Evolutionary conservation across 1,140 invertebrate species (phyloP).

Genomic region (Argopecten irradians): DNA sequence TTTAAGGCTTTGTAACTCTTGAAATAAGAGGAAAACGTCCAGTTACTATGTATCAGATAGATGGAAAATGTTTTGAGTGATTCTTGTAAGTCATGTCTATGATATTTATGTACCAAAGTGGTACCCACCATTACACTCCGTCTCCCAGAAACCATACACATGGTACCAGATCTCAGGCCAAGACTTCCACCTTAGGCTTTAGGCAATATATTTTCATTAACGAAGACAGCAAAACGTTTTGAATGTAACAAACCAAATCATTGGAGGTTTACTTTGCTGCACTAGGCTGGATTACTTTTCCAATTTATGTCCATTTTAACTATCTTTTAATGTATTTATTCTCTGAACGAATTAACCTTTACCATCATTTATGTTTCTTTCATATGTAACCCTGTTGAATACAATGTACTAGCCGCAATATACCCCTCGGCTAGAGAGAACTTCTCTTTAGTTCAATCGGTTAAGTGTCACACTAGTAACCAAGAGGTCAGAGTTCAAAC

Average conservation of each 20-base stretch:
- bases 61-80: background rate
- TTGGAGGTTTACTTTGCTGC: background rate
- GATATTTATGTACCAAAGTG: background rate
- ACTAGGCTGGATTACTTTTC: background rate
- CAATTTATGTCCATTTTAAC: background rate
- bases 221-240: background rate
- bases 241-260: background rate
- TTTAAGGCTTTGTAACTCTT: background rate
- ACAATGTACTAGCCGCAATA: too few species aligned
- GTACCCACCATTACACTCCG: background rate
- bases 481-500: too few species aligned
- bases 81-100: background rate
- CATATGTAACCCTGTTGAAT: too few species aligned
- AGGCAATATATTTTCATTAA: background rate
- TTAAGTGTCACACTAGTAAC: too few species aligned
- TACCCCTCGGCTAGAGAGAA: too few species aligned
- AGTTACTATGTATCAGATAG: background rate
- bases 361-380: too few species aligned
- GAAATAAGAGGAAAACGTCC: background rate
- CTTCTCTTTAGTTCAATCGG: too few species aligned
- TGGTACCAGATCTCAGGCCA: background rate
- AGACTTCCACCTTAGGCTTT: background rate
- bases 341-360: too few species aligned
- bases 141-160: background rate
- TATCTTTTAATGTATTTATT: too few species aligned